Evolutionary conservation across 2,113 vertebrate genomes (phyloP).

Genomic region (Cyphomyrus plagiostoma): DNA sequence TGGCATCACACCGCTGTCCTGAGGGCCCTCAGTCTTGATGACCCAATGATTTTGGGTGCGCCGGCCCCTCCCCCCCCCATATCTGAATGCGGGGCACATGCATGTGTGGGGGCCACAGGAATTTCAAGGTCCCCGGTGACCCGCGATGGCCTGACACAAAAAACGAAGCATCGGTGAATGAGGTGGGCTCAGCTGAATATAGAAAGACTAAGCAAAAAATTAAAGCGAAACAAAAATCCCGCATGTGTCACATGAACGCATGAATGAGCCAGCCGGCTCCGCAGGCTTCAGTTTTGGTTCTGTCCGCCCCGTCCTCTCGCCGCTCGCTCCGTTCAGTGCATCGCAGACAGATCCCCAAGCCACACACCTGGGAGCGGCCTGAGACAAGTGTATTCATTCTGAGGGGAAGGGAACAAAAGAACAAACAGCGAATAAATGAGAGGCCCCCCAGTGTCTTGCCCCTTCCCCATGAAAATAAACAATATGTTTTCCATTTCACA

Average conservation of each 20-base stretch:
- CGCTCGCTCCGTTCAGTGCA: conserved; percentile 7
- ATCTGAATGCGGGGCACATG: not conserved
- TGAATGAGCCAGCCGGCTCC: not conserved
- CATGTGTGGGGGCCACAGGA: not conserved
- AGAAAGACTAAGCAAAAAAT: not conserved
- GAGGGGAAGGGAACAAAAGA: conserved; percentile 8
- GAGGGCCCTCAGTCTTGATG: not conserved
- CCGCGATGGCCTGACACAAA: not conserved
- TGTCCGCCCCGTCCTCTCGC: not conserved
- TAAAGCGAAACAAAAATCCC: not conserved
- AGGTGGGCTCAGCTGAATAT: not conserved
- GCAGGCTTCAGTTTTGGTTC: not conserved
- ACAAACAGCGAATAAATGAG: not conserved
- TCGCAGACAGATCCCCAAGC: conserved; percentile 23
- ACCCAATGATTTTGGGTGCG: not conserved
- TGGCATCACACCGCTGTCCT: not conserved
- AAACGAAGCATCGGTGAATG: not conserved
- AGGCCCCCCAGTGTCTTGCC: not conserved
- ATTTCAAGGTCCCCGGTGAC: not conserved
- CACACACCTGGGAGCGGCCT: conserved; percentile 25
- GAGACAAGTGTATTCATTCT: conserved; percentile 25
- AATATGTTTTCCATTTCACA: not conserved
- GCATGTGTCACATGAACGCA: not conserved
- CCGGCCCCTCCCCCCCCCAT: not conserved
- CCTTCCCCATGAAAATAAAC: not conserved